phyloP scores from a whole-genome alignment of 2,113 vertebrate species.

The Condylura cristata region DNA sequence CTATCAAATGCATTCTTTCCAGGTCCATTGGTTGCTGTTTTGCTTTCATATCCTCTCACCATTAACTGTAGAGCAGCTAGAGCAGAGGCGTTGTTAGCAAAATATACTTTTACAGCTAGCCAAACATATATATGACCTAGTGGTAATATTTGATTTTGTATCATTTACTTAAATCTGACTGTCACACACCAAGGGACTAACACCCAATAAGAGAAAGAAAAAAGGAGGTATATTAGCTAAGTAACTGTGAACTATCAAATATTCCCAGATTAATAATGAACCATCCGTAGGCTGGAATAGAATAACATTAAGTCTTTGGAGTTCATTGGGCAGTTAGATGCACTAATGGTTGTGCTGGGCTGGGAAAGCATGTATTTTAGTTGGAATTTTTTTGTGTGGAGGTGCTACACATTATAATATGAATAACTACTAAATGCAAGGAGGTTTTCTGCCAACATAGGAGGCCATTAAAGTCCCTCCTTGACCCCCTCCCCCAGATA shows the following conservation, averaged over 20 bases:
- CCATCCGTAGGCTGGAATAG: constrained; percentile 80
- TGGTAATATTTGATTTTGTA: constrained; percentile 57
- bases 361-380: constrained; percentile 84
- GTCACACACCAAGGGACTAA: constrained; percentile 49
- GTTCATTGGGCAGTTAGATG: constrained; percentile 80
- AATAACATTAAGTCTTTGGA: constrained; percentile 82
- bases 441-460: constrained; percentile 82
- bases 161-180: constrained; percentile 58
- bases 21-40: constrained; percentile 38
- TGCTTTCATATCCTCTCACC: constrained; percentile 51
- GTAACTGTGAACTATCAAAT: constrained; percentile 63
- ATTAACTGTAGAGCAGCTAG: constrained; percentile 25
- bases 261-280: constrained; percentile 85
- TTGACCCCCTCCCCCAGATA: constrained; percentile 81
- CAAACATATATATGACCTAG: constrained; percentile 50
- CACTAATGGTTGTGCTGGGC: constrained; percentile 84
- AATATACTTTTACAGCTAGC: neutral
- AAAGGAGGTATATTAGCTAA: neutral
- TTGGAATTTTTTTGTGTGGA: constrained; percentile 81
- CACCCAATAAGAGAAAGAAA: constrained; percentile 46
- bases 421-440: constrained; percentile 82
- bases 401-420: constrained; percentile 82
- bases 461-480: constrained; percentile 80
- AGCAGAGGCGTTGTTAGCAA: neutral
- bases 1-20: neutral